Evolutionary conservation across 2,888 invertebrate genomes (phyloP), one percentile per base, ranked within the genome.

Genomic region (Drosophila kuntzei): DNA sequence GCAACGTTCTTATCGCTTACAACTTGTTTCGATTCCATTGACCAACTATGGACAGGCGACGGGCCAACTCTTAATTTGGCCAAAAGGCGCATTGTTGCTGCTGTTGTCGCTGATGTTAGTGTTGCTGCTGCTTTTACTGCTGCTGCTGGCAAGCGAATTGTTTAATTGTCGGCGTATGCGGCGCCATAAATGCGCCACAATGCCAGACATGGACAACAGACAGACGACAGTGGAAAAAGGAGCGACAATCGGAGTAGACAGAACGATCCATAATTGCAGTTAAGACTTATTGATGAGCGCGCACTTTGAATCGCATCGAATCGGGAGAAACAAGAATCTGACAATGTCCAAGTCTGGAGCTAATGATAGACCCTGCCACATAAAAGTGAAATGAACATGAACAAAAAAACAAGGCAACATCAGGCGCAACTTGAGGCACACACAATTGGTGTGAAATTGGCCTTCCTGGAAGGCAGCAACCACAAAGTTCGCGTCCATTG

Each of bases 1-100:
- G 69, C 78, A 70, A 71, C 72, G 87, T 83, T 83, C 83, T 83
- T 83, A 83, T 83, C 83, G 87, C 82, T 81, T 74, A 81, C 83
- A 86, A 88, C 84, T 85, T 85, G 88, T 81, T 83, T 78, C 88
- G 83, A 86, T 88, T 85, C 83, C 87, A 83, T 86, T 85, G 88
- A 76, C 84, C 84, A 85, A 78, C 74, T 82, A 82, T 88, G 88
- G 84, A 44, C 72, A 79, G 59, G 46, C 70, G 58, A 50, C 65
- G 58, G 29, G 27, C 63, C 44, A 60, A 51, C 50, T 76, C 83
- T 79, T 79, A 84, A 83, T 83, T 83, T 83, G 83, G 83, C 87
- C 87, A 83, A 66, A 44, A 69, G 65, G 54, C 65, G 65, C 85
- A 83, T 87, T 82, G 80, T 84, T 72, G 71, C 64, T 80, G 80